Base-by-base conservation (phyloP, 2,797 vertebrate species). In the Gymnoscopelus braueri region DNA sequence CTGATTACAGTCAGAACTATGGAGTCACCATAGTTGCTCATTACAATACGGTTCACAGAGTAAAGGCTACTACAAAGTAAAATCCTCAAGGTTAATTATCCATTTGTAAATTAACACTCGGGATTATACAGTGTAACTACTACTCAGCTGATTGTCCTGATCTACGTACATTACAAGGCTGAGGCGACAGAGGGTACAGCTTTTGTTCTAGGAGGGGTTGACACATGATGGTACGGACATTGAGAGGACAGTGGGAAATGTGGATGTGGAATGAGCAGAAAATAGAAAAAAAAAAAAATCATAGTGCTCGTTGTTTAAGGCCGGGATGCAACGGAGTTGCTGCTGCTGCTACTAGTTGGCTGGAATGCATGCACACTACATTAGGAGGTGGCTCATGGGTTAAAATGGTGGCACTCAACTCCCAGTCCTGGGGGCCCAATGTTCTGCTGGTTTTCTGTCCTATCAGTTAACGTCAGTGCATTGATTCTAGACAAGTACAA, bases 291-390 rank as follows among this genome's bases (percentile, higher is more conserved):
- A 81, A 64, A 87, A 70, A 84, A 76, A 79, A n/a, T 71, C 78
- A 81, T n/a, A 3, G 67, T 77, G 79, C 69, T 65, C 71, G 72
- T 67, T 69, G 80, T 90, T 84, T 84, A 85, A 14, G 6, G 67
- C 69, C 71, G 51, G 79, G 75, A 73, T 81, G 81, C 2, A 58
- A 58, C 2, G 29, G 13, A 2, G 47, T 12, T 13, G 8, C 5
- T 19, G 51, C 19, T 54, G 19, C 53, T 56, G 53, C 19, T 15
- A 71, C 85, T 83, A 82, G 80, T 69, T 11, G 8, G 63, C 76
- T 55, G 72, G 60, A 86, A 84, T 2, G 76, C 90, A 91, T 92
- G 91, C 89, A 91, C 13, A 74, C 85, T 87, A 91, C 70, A 24
- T 66, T 62, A 84, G 0, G 65, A 85, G 60, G 78, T 67, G 69